Percentiles rank a stretch among this genome's conserved stretches.
Conservation (phyloP, 2,797 vertebrate species). For the Amblyopsis hoosieri region DNA sequence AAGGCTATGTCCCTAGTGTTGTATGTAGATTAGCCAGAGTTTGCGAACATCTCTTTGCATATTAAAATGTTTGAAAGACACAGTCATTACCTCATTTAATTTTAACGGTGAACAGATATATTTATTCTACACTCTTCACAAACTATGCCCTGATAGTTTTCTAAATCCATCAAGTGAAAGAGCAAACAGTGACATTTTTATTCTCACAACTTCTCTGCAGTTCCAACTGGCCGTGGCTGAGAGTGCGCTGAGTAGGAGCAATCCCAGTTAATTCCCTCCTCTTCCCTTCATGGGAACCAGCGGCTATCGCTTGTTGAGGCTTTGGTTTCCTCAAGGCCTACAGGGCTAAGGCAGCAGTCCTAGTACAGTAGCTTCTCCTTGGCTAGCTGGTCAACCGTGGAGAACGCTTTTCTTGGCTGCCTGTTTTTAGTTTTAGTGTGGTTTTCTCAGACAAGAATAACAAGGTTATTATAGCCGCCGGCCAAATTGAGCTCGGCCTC, state of each 20-base stretch:
- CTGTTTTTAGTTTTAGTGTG: slow-evolving; percentile 12
- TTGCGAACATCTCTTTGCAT: slow-evolving; percentile 72
- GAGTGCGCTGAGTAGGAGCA: slow-evolving; percentile 64
- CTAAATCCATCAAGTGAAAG: not conserved
- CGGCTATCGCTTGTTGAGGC: slow-evolving; percentile 56
- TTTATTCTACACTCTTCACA: slow-evolving; percentile 17
- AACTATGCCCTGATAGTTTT: not conserved
- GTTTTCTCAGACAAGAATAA: slow-evolving; percentile 37
- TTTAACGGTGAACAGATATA: not conserved
- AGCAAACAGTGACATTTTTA: not conserved
- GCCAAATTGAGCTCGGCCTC: slow-evolving; percentile 12
- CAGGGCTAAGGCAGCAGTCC: slow-evolving; percentile 48
- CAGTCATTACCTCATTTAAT: slow-evolving; percentile 18
- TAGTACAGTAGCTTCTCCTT: slow-evolving; percentile 17
- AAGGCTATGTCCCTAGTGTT: slow-evolving; percentile 53
- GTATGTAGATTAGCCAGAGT: slow-evolving; percentile 64
- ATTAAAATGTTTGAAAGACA: slow-evolving; percentile 53
- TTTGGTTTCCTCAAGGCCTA: slow-evolving; percentile 49
- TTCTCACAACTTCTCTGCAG: slow-evolving; percentile 35
- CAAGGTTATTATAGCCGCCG: slow-evolving; percentile 19
- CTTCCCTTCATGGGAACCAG: slow-evolving; percentile 65
- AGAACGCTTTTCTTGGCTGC: slow-evolving; percentile 43
- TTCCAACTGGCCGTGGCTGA: slow-evolving; percentile 55
- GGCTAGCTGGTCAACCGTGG: slow-evolving; percentile 29
- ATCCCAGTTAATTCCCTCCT: slow-evolving; percentile 72